Evolutionary conservation across 2,113 vertebrate species (phyloP).

Genomic region (Oncorhynchus gorbuscha): DNA sequence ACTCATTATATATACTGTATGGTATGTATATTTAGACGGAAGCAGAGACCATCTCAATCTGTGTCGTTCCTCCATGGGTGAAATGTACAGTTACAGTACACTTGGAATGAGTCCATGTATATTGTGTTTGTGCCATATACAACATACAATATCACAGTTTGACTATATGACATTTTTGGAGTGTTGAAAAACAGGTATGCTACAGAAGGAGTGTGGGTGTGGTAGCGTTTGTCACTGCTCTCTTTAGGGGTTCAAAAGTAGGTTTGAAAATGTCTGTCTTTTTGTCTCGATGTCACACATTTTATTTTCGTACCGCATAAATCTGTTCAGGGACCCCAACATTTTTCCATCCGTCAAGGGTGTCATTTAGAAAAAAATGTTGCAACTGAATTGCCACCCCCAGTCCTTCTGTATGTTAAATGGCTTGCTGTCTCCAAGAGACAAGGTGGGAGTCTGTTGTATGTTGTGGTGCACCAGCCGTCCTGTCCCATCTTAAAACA

Average conservation of each 20-base stretch:
- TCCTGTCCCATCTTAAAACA: constrained; percentile 10
- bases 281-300: constrained; percentile 74
- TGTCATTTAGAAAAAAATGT: constrained; percentile 75
- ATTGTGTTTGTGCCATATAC: constrained; percentile 68
- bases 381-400: constrained; percentile 76
- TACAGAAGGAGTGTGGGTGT: constrained; percentile 81
- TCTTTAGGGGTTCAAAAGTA: constrained; percentile 77
- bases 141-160: constrained; percentile 64
- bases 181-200: constrained; percentile 68
- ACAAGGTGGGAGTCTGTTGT: constrained; percentile 50
- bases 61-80: constrained; percentile 58
- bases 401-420: constrained; percentile 78
- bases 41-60: constrained; percentile 62
- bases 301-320: constrained; percentile 83
- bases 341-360: constrained; percentile 77
- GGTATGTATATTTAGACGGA: constrained; percentile 2
- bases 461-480: constrained; percentile 28
- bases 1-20: background rate
- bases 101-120: constrained; percentile 54
- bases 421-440: constrained; percentile 65
- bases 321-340: constrained; percentile 81
- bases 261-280: constrained; percentile 78
- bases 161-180: constrained; percentile 73
- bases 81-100: constrained; percentile 54
- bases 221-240: constrained; percentile 74